These are phyloP conservation scores for Ophioderma brevispina DNA, from an alignment of 35 echinoderm and acorn worm genomes.

Conservation along the genomic window DNA sequence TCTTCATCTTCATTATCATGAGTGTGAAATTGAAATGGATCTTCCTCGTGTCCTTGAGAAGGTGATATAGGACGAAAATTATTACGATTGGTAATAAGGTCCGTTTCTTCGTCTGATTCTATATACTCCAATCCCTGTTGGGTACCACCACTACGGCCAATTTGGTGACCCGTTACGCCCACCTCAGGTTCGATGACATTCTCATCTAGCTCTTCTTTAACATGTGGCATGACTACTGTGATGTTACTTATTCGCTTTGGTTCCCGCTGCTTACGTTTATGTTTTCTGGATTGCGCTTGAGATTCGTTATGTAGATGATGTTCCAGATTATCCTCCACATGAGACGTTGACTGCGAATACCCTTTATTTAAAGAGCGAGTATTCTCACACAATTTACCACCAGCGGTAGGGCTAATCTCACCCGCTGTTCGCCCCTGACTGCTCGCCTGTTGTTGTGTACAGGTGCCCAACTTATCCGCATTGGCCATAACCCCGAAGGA, in stretches of 20 bases:
- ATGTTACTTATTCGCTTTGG: slow-evolving; percentile 13
- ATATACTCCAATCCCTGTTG: background rate
- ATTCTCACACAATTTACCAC: background rate
- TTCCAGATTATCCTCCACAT: background rate
- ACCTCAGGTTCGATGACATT: background rate
- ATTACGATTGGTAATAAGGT: background rate
- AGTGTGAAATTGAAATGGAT: background rate
- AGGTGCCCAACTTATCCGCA: background rate
- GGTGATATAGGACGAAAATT: background rate
- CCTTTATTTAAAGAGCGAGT: background rate
- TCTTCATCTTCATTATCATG: slow-evolving; percentile 12
- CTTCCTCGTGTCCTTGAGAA: background rate
- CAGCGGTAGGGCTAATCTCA: background rate
- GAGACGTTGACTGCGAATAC: background rate
- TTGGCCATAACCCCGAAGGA: background rate
- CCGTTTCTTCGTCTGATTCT: background rate
- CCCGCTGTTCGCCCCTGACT: slow-evolving; percentile 4
- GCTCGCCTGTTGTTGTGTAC: background rate
- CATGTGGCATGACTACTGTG: background rate
- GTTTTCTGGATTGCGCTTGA: background rate
- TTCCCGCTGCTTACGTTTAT: slow-evolving; percentile 38
- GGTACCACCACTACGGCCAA: background rate
- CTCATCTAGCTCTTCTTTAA: slow-evolving; percentile 18
- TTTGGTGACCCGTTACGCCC: background rate
- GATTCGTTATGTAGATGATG: background rate